These are phyloP conservation scores for Heliconius aoede DNA, from an alignment of 2,888 invertebrate genomes.

Conservation along the genomic window DNA sequence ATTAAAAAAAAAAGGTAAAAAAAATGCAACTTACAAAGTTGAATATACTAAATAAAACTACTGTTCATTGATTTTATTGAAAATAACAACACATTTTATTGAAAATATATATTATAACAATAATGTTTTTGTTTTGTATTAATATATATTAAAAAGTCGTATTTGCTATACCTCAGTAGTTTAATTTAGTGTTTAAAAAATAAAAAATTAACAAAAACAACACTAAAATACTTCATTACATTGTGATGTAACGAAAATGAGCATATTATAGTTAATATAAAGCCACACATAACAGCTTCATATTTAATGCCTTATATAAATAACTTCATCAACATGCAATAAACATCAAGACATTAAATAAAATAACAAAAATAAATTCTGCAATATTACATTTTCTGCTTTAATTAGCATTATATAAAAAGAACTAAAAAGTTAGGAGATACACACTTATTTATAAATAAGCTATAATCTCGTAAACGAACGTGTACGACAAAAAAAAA, in stretches of 20 bases:
- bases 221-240: not conserved
- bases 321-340: not conserved
- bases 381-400: too few relatives aligned
- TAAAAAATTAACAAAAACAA: not conserved
- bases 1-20: constrained; percentile 49
- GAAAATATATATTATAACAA: not conserved
- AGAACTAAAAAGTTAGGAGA: not conserved
- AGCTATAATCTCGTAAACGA: not conserved
- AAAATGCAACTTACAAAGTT: not conserved
- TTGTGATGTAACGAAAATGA: not conserved
- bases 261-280: not conserved
- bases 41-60: not conserved
- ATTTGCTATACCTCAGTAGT: not conserved
- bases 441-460: constrained; percentile 9
- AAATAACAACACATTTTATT: not conserved
- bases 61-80: not conserved
- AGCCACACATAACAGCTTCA: not conserved
- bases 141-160: not conserved
- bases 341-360: not conserved
- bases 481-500: constrained; percentile 32
- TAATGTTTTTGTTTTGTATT: not conserved
- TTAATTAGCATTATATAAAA: constrained; percentile 4
- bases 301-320: not conserved
- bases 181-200: not conserved
- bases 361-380: not conserved